These are phyloP conservation scores for Rhogogaster chlorosoma DNA, from an alignment of 2,888 invertebrate species.

Conservation along the genomic window DNA sequence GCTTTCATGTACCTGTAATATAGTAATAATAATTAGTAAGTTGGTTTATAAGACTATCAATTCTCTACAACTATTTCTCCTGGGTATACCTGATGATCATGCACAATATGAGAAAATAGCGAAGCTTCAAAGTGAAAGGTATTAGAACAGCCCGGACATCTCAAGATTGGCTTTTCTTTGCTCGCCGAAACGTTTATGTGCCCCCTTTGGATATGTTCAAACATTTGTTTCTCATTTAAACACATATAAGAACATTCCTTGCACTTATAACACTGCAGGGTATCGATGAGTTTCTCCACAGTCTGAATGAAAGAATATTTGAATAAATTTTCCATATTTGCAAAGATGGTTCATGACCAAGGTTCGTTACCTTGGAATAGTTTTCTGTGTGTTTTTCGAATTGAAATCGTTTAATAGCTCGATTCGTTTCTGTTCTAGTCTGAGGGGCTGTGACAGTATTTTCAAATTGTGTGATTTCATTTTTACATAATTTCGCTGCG, in stretches of 20 bases:
- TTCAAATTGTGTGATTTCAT: slow-evolving; percentile 4
- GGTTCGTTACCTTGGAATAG: neutral
- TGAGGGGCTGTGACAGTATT: neutral
- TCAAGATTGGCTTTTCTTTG: slow-evolving; percentile 81
- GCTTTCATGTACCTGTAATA: slow-evolving; percentile 49
- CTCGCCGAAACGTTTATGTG: slow-evolving; percentile 79
- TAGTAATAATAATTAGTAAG: slow-evolving; percentile 62
- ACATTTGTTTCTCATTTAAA: slow-evolving; percentile 79
- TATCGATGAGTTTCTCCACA: slow-evolving; percentile 78
- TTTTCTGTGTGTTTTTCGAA: neutral
- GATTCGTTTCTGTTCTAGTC: slow-evolving; percentile 16
- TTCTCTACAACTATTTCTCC: slow-evolving; percentile 68
- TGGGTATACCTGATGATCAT: slow-evolving; percentile 86
- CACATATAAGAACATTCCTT: slow-evolving; percentile 81
- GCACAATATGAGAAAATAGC: slow-evolving; percentile 83
- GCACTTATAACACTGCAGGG: slow-evolving; percentile 80
- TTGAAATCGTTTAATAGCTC: slow-evolving; percentile 25
- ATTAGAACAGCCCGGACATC: slow-evolving; percentile 85
- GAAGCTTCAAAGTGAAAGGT: slow-evolving; percentile 83
- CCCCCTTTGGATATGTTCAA: slow-evolving; percentile 79
- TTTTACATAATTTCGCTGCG: slow-evolving; percentile 34
- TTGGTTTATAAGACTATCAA: slow-evolving; percentile 79
- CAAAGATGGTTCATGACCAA: neutral
- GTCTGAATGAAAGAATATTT: neutral
- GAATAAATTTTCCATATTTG: neutral